Evolutionary conservation across 2,888 invertebrate genomes (phyloP).

Genomic region (Zootermopsis nevadensis): DNA sequence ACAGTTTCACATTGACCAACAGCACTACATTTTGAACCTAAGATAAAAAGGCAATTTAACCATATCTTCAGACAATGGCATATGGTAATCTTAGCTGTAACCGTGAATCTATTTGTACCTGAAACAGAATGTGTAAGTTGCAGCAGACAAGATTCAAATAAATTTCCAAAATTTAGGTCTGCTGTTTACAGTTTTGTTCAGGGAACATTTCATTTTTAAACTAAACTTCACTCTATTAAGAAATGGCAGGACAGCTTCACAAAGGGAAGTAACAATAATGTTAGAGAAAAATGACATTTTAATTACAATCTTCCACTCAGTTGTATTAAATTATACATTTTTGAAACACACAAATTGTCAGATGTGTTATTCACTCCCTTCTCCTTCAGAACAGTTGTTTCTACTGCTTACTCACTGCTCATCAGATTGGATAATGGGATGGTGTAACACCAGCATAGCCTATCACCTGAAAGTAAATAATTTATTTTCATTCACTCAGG

Average conservation of each 20-base stretch:
- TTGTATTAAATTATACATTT: not conserved
- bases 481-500: not conserved
- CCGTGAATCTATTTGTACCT: too few species aligned
- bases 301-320: constrained; percentile 1
- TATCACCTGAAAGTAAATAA: not conserved
- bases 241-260: constrained; percentile 3
- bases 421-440: not conserved
- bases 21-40: too few species aligned
- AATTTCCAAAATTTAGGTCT: too few species aligned
- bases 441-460: constrained; percentile 6
- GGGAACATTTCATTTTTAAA: too few species aligned
- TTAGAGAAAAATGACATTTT: not conserved
- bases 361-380: not conserved
- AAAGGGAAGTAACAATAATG: not conserved
- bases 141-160: too few species aligned
- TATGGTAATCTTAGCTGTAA: too few species aligned
- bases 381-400: not conserved
- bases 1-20: too few species aligned
- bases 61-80: too few species aligned
- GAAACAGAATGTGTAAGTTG: too few species aligned
- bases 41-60: too few species aligned
- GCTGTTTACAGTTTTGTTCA: too few species aligned
- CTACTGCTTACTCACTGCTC: not conserved
- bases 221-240: not conserved
- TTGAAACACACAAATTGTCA: not conserved